Percentiles rank a stretch among this genome's conserved stretches.
Evolutionary conservation across 2,797 vertebrate genomes (phyloP).

Genomic region (Sitta carolinensis): DNA sequence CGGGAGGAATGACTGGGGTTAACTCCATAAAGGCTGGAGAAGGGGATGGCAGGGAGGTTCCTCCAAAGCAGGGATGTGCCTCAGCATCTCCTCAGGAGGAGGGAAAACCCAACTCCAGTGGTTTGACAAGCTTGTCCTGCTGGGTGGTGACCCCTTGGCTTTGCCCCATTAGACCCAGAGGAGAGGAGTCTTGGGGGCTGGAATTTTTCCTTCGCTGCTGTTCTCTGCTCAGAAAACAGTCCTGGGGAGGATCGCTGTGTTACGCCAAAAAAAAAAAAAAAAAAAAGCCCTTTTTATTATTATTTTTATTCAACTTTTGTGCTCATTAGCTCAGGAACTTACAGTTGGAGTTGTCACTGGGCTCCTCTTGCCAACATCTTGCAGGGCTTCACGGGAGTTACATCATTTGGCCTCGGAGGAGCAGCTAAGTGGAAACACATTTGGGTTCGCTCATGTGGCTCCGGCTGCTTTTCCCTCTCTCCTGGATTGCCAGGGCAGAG

Average conservation of each 20-base stretch:
- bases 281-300: neutral
- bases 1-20: constrained; percentile 13
- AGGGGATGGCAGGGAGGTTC: neutral
- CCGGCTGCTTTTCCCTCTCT: neutral
- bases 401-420: constrained; percentile 57
- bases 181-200: neutral
- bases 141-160: neutral
- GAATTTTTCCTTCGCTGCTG: neutral
- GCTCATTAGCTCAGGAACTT: constrained; percentile 60
- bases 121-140: neutral
- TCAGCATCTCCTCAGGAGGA: neutral
- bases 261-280: constrained; percentile 1
- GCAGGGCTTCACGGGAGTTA: constrained; percentile 41
- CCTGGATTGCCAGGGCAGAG: accelerated
- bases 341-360: constrained; percentile 60
- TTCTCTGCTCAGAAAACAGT: constrained; percentile 6
- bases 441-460: neutral
- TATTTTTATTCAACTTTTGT: constrained; percentile 27
- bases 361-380: constrained; percentile 21
- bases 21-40: constrained; percentile 54
- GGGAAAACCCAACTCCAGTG: neutral
- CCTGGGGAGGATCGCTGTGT: neutral
- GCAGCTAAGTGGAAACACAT: constrained; percentile 69
- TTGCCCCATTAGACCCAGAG: neutral
- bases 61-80: neutral